A percentile compares a stretch with the other conserved stretches of the same genome.
phyloP scores from a whole-genome alignment of 2,113 vertebrate species.

The Alligator mississippiensis region DNA sequence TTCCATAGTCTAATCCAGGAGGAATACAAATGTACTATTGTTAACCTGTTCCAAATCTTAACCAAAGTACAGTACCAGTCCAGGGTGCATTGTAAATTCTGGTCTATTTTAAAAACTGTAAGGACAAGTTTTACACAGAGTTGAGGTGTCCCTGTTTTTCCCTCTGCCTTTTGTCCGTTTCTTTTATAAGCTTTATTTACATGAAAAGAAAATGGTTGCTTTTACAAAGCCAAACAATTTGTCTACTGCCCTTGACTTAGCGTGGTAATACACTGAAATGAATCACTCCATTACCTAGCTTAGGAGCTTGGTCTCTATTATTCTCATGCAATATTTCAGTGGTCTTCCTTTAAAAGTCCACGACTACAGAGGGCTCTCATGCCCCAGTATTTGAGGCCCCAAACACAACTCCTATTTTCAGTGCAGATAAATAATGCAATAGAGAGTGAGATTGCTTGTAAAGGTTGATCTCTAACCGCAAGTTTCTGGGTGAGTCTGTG shows the following conservation, averaged over 20 bases:
- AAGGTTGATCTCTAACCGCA: no score
- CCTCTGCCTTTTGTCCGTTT: not conserved
- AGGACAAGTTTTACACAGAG: not conserved
- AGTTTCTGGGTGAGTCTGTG: not conserved
- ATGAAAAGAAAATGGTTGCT: not conserved
- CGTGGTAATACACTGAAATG: rapidly evolving
- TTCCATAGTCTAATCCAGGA: not conserved
- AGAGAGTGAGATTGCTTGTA: no score
- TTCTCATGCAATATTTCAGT: not conserved
- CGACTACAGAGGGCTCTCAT: not conserved
- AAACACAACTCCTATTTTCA: not conserved
- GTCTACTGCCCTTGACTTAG: not conserved
- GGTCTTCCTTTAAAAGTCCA: not conserved
- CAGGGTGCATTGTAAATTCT: not conserved
- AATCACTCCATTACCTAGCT: rapidly evolving
- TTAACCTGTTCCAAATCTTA: not conserved
- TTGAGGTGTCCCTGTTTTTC: not conserved
- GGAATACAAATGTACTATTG: not conserved
- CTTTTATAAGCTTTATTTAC: not conserved
- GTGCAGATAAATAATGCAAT: not conserved
- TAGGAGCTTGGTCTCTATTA: not conserved
- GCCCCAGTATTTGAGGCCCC: not conserved
- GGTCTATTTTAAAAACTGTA: not conserved
- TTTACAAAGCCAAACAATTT: not conserved
- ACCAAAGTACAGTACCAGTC: not conserved